Evolutionary conservation across 30 jellyfish, hydroid and myxozoan genomes (phyloP).

Genomic region (Chrysaora quinquecirrha): DNA sequence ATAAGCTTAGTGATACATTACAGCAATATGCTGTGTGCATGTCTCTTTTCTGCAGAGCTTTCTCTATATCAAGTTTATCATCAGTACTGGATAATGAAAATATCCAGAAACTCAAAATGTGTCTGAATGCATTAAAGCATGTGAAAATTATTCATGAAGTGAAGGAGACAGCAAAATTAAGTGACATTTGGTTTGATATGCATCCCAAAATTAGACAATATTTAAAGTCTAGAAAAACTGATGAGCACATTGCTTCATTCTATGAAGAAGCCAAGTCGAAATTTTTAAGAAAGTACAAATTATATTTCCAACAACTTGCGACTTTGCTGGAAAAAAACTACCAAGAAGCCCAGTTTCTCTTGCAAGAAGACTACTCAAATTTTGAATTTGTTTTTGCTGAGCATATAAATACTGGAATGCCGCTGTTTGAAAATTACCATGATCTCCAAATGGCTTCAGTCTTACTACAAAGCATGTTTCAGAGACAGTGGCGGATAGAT

Average conservation of each 20-base stretch:
- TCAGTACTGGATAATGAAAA: slow-evolving; percentile 12
- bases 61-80: background rate
- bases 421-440: slow-evolving; percentile 33
- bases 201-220: slow-evolving; percentile 39
- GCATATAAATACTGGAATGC: slow-evolving; percentile 41
- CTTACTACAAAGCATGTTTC: slow-evolving; percentile 18
- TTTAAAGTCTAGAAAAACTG: slow-evolving; percentile 15
- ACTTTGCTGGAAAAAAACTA: slow-evolving; percentile 9
- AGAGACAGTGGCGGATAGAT: slow-evolving; percentile 32
- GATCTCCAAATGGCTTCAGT: slow-evolving; percentile 42
- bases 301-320: slow-evolving; percentile 6
- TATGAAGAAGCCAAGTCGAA: slow-evolving; percentile 15
- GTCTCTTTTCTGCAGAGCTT: slow-evolving; percentile 42
- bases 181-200: slow-evolving; percentile 9
- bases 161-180: background rate
- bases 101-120: background rate
- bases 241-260: slow-evolving; percentile 9
- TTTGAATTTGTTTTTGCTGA: slow-evolving; percentile 35
- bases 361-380: slow-evolving; percentile 34
- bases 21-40: slow-evolving; percentile 37
- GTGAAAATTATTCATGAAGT: background rate
- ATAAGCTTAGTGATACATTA: slow-evolving; percentile 34
- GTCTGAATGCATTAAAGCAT: slow-evolving; percentile 24
- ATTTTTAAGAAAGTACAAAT: slow-evolving; percentile 13
- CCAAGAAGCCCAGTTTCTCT: slow-evolving; percentile 13